These are phyloP conservation scores for Mylabris phalerata DNA, from an alignment of 1,140 invertebrate genomes.

Conservation along the genomic window DNA sequence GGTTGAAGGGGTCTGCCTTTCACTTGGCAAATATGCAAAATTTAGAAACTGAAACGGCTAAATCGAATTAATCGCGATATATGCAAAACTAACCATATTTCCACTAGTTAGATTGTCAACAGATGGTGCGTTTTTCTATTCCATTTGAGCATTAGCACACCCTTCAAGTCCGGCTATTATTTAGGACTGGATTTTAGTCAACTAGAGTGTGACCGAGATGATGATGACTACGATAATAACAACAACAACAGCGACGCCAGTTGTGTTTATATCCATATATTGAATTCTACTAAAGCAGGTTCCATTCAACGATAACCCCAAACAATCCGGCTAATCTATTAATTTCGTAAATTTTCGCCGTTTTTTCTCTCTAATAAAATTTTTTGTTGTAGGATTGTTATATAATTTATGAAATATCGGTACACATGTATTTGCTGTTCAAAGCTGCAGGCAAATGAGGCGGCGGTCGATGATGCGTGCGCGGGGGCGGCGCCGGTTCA, in stretches of 20 bases:
- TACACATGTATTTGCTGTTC: conserved; percentile 10
- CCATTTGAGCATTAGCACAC: conserved; percentile 42
- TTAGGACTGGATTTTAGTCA: too few relatives aligned
- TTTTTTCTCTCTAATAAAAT: too few relatives aligned
- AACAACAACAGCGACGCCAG: conserved; percentile 22
- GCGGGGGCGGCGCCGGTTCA: conserved; percentile 6
- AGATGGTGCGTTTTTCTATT: conserved; percentile 43
- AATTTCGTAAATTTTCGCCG: too few relatives aligned
- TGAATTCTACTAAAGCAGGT: too few relatives aligned
- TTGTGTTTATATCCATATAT: conserved; percentile 13
- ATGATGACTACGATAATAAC: background rate
- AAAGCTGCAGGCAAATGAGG: conserved; percentile 17
- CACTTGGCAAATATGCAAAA: too few relatives aligned
- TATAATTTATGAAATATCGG: conserved; percentile 1
- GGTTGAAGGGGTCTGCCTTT: too few relatives aligned
- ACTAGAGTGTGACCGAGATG: conserved; percentile 5
- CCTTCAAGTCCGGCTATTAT: background rate
- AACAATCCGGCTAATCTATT: too few relatives aligned
- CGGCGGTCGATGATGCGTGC: conserved; percentile 15
- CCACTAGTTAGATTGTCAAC: conserved; percentile 41
- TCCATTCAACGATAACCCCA: too few relatives aligned
- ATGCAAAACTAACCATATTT: conserved; percentile 35
- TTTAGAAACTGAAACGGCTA: background rate
- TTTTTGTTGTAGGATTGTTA: too few relatives aligned
- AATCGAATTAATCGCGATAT: conserved; percentile 34